phyloP scores from a whole-genome alignment of 2,888 invertebrate genomes.

The Tachystola acroxantha region DNA sequence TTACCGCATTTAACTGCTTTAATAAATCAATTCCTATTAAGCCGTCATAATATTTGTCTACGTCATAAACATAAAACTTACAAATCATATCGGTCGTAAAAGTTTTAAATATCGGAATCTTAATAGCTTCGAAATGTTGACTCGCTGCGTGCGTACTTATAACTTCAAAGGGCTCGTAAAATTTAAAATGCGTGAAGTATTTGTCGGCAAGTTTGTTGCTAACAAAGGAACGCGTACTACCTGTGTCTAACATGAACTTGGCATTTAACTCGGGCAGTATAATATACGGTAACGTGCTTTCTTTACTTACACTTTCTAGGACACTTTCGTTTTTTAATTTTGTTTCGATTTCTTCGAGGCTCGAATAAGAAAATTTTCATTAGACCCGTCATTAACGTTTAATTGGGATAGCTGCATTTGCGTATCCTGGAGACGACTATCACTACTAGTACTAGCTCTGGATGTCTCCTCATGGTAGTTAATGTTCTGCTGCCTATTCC shows the following conservation, averaged over 20 bases:
- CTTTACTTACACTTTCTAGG: no score
- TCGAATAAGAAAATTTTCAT: no score
- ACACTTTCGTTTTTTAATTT: background rate
- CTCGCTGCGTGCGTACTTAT: slow-evolving; percentile 5
- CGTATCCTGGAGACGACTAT: no score
- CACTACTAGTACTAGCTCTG: background rate
- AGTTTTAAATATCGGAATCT: slow-evolving; percentile 5
- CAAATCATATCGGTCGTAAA: background rate
- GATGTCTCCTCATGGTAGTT: background rate
- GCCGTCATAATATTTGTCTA: slow-evolving; percentile 7
- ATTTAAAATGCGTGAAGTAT: slow-evolving; percentile 5
- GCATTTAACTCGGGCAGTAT: background rate
- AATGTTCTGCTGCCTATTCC: no score
- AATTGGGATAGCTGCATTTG: background rate
- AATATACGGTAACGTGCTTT: no score
- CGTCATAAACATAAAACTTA: slow-evolving; percentile 7
- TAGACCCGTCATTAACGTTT: no score
- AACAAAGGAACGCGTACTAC: slow-evolving; percentile 10
- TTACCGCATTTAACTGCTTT: slow-evolving; percentile 7
- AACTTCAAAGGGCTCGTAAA: slow-evolving; percentile 4
- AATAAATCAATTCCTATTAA: slow-evolving; percentile 9
- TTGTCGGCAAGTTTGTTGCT: no score
- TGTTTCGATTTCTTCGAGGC: no score
- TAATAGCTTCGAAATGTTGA: slow-evolving; percentile 4
- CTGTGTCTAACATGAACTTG: slow-evolving; percentile 10